Percentiles rank a stretch among this genome's conserved stretches.
Conservation (phyloP, 2,888 invertebrate species). For the Mimas tiliae region DNA sequence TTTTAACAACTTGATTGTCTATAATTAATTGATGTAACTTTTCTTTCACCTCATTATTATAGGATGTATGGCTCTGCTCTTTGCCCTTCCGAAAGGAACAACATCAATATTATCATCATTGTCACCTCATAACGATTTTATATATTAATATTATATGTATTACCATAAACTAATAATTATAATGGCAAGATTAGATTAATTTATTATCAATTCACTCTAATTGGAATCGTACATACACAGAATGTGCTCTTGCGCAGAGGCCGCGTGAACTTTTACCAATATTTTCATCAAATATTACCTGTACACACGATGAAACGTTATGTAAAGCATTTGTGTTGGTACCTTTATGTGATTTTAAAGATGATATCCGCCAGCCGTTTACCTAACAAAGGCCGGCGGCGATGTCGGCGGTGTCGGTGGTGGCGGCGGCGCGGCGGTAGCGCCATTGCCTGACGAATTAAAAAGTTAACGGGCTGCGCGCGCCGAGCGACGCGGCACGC, state of each 20-base stretch:
- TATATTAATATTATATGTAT: too few species aligned
- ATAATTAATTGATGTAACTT: neutral
- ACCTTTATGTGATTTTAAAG: neutral
- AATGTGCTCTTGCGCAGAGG: constrained; percentile 8
- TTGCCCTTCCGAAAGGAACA: too few species aligned
- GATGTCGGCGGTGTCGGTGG: neutral
- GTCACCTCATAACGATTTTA: too few species aligned
- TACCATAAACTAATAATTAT: too few species aligned
- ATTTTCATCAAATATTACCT: neutral
- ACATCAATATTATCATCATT: too few species aligned
- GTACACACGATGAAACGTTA: neutral
- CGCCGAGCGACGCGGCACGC: constrained; percentile 69
- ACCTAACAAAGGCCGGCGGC: constrained; percentile 65
- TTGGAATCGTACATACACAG: neutral
- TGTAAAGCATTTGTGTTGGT: constrained; percentile 1
- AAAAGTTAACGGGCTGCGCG: constrained; percentile 78
- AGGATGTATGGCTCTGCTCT: too few species aligned
- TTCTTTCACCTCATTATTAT: neutral
- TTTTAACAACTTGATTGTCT: neutral
- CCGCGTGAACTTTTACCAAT: neutral
- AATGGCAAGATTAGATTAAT: neutral
- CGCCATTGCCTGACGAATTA: constrained; percentile 75
- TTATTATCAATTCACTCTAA: neutral
- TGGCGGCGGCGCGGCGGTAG: constrained; percentile 41
- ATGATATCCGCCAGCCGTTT: constrained; percentile 48